Conservation (phyloP, 1,140 invertebrate genomes). For the Drosophila bifasciata region DNA sequence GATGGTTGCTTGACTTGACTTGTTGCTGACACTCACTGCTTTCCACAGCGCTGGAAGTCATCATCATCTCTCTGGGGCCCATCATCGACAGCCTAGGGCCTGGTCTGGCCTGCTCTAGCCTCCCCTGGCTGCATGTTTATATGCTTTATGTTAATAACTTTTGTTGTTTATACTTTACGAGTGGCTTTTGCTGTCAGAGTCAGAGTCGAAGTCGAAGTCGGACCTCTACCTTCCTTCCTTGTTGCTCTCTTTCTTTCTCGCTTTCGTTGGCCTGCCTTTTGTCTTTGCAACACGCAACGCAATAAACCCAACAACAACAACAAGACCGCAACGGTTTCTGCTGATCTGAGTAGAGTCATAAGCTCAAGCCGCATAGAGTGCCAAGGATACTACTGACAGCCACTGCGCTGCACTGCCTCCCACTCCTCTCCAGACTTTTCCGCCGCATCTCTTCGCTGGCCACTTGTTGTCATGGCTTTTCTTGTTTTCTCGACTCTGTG, state of each 20-base stretch:
- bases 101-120: conserved; percentile 4
- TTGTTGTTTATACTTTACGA: conserved; percentile 69
- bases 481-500: conserved; percentile 36
- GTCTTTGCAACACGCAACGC: conserved; percentile 54
- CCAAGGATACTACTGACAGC: conserved; percentile 32
- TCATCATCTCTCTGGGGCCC: conserved; percentile 28
- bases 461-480: conserved; percentile 56
- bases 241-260: conserved; percentile 55
- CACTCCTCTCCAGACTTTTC: conserved; percentile 11
- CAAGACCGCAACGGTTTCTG: conserved; percentile 36
- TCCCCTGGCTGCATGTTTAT: conserved; percentile 62
- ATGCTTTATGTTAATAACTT: conserved; percentile 75
- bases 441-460: conserved; percentile 6
- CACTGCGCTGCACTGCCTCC: background rate
- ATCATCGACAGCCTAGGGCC: conserved; percentile 16
- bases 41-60: conserved; percentile 42
- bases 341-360: conserved; percentile 11
- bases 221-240: conserved; percentile 55
- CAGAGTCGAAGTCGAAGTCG: too few relatives aligned
- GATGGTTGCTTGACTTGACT: conserved; percentile 45
- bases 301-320: conserved; percentile 18
- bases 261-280: conserved; percentile 53
- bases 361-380: background rate
- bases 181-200: conserved; percentile 31
- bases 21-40: conserved; percentile 19